Conservation (phyloP, 2,113 vertebrate genomes). For the Rhea americana region DNA sequence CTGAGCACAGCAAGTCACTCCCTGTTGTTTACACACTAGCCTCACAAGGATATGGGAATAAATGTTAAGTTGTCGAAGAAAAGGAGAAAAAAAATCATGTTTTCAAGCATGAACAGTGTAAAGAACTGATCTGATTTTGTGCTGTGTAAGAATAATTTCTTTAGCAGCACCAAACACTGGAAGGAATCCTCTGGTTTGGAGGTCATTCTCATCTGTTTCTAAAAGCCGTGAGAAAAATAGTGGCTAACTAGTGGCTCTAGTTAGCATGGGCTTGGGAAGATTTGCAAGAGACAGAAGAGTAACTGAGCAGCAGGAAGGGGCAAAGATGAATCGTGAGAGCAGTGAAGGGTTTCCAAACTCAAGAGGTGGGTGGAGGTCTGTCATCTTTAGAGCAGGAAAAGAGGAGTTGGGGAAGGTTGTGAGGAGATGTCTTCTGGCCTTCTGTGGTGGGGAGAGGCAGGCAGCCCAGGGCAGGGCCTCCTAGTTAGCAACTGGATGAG, state of each 20-base stretch:
- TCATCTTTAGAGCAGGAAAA: not conserved
- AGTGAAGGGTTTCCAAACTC: not conserved
- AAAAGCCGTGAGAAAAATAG: not conserved
- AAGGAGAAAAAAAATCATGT: not conserved
- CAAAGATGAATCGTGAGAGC: not conserved
- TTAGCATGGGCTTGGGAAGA: not conserved
- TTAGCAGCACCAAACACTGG: not conserved
- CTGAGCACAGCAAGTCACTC: constrained; percentile 19
- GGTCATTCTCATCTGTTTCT: not conserved
- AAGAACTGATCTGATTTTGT: constrained; percentile 5
- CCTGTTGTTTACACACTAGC: constrained; percentile 42
- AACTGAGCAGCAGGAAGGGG: not conserved
- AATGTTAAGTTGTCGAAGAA: not conserved
- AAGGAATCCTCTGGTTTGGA: not conserved
- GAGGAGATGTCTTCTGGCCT: not conserved
- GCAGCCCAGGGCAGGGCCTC: not conserved
- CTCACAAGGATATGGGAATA: constrained; percentile 18
- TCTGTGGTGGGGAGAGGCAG: not conserved
- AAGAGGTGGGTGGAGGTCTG: not conserved
- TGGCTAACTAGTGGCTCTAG: not conserved
- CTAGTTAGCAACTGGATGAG: fast-evolving
- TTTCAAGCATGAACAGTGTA: not conserved
- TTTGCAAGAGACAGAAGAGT: fast-evolving
- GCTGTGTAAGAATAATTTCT: not conserved
- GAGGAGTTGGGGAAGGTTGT: not conserved